Percentiles rank a stretch among this genome's conserved stretches.
Evolutionary conservation across 2,113 vertebrate genomes (phyloP).

Genomic region (Girardinichthys multiradiatus): DNA sequence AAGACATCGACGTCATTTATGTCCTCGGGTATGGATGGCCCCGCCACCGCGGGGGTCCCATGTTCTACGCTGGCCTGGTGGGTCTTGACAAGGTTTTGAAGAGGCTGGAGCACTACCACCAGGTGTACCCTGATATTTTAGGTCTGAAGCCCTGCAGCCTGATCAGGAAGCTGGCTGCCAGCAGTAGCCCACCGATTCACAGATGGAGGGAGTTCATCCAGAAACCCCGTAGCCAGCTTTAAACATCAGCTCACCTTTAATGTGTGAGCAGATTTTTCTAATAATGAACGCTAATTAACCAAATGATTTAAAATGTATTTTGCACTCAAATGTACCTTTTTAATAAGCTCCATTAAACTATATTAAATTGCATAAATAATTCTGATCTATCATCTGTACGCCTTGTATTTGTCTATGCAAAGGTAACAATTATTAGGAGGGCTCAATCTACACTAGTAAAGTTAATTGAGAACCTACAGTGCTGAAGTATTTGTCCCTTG

Average conservation of each 20-base stretch:
- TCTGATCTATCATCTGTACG: neutral
- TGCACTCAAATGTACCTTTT: neutral
- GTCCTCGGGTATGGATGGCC: constrained; percentile 92
- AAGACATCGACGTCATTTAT: constrained; percentile 91
- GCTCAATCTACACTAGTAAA: neutral
- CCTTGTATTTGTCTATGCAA: neutral
- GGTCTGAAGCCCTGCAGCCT: constrained; percentile 82
- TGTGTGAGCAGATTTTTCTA: neutral
- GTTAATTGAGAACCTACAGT: neutral
- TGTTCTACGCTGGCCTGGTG: constrained; percentile 88
- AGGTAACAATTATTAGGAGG: neutral
- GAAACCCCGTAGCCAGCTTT: constrained; percentile 80
- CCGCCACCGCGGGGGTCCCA: constrained; percentile 87
- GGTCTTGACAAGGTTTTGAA: constrained; percentile 83
- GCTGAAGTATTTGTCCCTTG: no score
- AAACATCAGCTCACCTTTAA: constrained; percentile 40
- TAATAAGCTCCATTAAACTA: neutral
- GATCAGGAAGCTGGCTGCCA: constrained; percentile 84
- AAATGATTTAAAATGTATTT: constrained; percentile 1
- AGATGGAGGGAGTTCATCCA: constrained; percentile 83
- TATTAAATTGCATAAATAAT: neutral
- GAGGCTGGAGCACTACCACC: constrained; percentile 84
- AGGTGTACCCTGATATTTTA: constrained; percentile 84
- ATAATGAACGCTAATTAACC: constrained; percentile 11
- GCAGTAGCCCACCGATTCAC: constrained; percentile 85